Conservation (phyloP, 2,888 invertebrate species). For the Phrixothrix hirtus region DNA sequence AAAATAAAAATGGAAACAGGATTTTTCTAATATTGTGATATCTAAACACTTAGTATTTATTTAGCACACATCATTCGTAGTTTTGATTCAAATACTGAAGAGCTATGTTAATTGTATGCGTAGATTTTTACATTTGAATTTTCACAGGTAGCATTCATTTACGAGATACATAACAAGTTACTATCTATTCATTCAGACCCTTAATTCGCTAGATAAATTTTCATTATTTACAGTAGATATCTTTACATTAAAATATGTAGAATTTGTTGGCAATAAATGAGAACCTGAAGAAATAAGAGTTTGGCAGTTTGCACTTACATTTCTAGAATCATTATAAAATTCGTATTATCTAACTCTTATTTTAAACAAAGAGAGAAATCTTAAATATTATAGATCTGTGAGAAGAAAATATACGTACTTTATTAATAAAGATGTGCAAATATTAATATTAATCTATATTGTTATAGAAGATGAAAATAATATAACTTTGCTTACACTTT, state of each 20-base stretch:
- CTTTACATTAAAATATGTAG: slow-evolving; percentile 25
- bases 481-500: not conserved
- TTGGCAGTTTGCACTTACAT: slow-evolving; percentile 25
- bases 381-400: slow-evolving; percentile 16
- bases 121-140: slow-evolving; percentile 10
- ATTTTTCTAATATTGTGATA: slow-evolving; percentile 26
- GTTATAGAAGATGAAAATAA: not conserved
- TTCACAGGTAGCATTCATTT: slow-evolving; percentile 19
- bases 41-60: slow-evolving; percentile 29
- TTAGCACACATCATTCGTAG: slow-evolving; percentile 23
- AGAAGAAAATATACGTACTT: slow-evolving; percentile 22
- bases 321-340: slow-evolving; percentile 18
- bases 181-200: slow-evolving; percentile 13
- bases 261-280: slow-evolving; percentile 24
- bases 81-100: slow-evolving; percentile 23
- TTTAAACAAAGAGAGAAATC: slow-evolving; percentile 12
- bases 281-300: slow-evolving; percentile 14
- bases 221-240: slow-evolving; percentile 28
- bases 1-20: slow-evolving; percentile 17
- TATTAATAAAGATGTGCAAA: slow-evolving; percentile 16
- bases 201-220: slow-evolving; percentile 22
- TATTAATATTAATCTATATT: not conserved
- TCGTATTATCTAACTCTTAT: slow-evolving; percentile 20
- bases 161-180: slow-evolving; percentile 21
- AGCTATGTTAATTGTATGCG: slow-evolving; percentile 12